phyloP scores from a whole-genome alignment of 2,113 vertebrate genomes.

The Dinomys branickii region DNA sequence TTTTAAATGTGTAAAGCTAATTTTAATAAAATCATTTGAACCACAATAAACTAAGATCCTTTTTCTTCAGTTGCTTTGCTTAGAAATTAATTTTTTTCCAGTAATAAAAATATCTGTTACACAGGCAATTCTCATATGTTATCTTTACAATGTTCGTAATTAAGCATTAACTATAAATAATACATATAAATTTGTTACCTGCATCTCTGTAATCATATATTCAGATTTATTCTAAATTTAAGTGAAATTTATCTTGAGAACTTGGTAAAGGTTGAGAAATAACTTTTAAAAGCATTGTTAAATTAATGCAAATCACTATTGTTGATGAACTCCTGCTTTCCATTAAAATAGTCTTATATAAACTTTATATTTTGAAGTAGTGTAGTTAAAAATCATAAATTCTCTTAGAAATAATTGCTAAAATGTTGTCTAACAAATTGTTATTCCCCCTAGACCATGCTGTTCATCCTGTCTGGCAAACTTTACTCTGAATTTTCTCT shows the following conservation, averaged over 20 bases:
- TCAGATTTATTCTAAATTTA: conserved; percentile 60
- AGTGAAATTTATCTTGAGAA: not conserved
- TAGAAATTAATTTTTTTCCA: conserved; percentile 26
- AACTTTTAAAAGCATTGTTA: conserved; percentile 55
- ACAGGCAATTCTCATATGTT: not conserved
- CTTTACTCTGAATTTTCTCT: conserved; percentile 30
- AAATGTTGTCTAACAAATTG: not conserved
- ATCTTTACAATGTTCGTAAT: conserved; percentile 3
- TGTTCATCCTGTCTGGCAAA: not conserved
- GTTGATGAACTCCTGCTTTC: conserved; percentile 9
- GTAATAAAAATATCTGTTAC: not conserved
- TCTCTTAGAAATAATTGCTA: conserved; percentile 21
- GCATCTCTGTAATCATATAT: not conserved
- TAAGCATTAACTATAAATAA: conserved; percentile 8
- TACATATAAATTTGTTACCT: conserved; percentile 29
- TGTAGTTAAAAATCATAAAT: not conserved
- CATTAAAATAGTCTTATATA: conserved; percentile 40
- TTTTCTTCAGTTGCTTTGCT: conserved; percentile 17
- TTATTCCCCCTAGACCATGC: not conserved
- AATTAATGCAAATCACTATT: conserved; percentile 6
- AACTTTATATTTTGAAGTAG: conserved; percentile 12
- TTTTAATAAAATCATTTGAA: conserved; percentile 46
- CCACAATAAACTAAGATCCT: not conserved
- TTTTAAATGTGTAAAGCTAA: not conserved
- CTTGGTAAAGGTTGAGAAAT: conserved; percentile 45